These are phyloP conservation scores for Olivierus martensii DNA, from an alignment of 1,140 invertebrate genomes.

Conservation along the genomic window DNA sequence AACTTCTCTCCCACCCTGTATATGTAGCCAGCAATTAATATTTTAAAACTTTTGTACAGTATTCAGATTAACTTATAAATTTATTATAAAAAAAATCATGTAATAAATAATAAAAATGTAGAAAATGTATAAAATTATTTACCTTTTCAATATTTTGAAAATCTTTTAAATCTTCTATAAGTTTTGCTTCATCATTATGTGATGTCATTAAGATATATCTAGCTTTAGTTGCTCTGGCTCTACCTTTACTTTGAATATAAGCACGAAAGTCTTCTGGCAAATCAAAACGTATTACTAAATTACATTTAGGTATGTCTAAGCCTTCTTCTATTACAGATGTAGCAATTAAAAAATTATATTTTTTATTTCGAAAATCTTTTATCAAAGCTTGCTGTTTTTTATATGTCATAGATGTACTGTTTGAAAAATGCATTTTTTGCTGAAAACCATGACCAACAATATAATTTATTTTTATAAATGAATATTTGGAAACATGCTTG, in stretches of 20 bases:
- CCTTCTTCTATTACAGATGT: slow-evolving; percentile 70
- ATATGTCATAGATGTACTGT: slow-evolving; percentile 3
- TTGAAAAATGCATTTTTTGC: not conserved
- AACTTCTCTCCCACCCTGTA: no score
- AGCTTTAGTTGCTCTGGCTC: slow-evolving; percentile 49
- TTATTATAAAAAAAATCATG: no score
- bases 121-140: no score
- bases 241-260: slow-evolving; percentile 57
- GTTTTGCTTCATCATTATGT: no score
- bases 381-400: slow-evolving; percentile 5
- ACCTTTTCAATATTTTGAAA: no score
- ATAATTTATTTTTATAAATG: slow-evolving; percentile 17
- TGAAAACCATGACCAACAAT: slow-evolving; percentile 14
- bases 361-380: slow-evolving; percentile 24
- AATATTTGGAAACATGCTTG: not conserved
- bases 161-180: no score
- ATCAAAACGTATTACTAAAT: slow-evolving; percentile 63
- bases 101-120: no score
- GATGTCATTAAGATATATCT: slow-evolving; percentile 42
- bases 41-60: no score
- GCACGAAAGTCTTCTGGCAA: slow-evolving; percentile 47
- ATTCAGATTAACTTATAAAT: no score
- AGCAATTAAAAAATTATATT: slow-evolving; percentile 88
- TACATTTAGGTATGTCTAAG: slow-evolving; percentile 68
- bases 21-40: no score